Evolutionary conservation across 35 echinoderm and acorn worm species (phyloP), one percentile per base, ranked within the genome.

Genomic region (Eucidaris tribuloides): DNA sequence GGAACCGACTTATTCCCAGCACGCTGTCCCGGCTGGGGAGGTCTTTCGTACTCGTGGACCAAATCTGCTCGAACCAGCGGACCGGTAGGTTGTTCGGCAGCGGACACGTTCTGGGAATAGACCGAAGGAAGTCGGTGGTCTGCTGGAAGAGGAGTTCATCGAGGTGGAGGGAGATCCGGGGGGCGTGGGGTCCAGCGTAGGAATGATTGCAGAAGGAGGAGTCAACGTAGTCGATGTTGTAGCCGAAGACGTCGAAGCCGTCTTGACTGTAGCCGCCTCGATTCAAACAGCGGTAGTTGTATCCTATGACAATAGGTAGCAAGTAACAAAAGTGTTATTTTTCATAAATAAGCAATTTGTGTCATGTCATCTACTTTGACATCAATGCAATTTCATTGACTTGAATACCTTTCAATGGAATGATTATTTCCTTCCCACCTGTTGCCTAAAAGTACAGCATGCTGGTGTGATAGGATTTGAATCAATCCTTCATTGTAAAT

Each of bases 31-130:
- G 31, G 19, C 77, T 38, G 2, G 43, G 43, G 7, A 79, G 77
- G 27, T 52, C 43, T 46, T 79, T 48, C 2, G 48, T 42, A 3
- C 18, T 29, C 0, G 29, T 32, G 14, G 41, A n/a, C 96, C 96
- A 99, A 7, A 83, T 92, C 68, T 99, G 96, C 45, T 99, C 89
- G 81, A 84, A 93, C 96, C 96, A 99, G 11, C 82, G 41, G 5
- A 87, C 57, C 27, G 96, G 91, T 29, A 88, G 64, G 35, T 62
- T 49, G 6, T 59, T 22, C 14, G 91, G 87, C 0, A 57, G 65
- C 27, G 82, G 56, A 56, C 96, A 99, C 30, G 91, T 93, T 14
- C 91, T 77, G 20, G 46, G 7, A 18, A 93, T 81, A 3, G 83
- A 78, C 82, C 86, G 81, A 56, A 99, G 78, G 80, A 99, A 99